Conservation (phyloP, 2,888 invertebrate species). For the Thumatha senex region DNA sequence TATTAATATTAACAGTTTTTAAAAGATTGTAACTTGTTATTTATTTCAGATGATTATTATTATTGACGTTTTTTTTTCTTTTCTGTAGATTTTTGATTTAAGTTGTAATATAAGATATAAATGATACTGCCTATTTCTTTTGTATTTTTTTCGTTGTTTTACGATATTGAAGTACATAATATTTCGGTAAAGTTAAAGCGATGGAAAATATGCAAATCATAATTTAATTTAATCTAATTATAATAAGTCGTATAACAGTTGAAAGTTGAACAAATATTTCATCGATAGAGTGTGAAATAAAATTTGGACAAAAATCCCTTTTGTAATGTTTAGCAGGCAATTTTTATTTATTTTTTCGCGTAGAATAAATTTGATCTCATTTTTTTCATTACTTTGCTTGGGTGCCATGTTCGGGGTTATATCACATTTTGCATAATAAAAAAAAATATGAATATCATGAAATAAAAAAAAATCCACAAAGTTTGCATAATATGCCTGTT, state of each 20-base stretch:
- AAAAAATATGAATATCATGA: conserved; percentile 34
- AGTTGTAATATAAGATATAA: conserved; percentile 78
- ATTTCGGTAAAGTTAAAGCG: conserved; percentile 30
- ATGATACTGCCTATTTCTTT: conserved; percentile 77
- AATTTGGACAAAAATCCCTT: conserved; percentile 58
- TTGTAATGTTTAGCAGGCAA: conserved; percentile 67
- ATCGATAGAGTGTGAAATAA: conserved; percentile 41
- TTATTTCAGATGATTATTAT: conserved; percentile 83
- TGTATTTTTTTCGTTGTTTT: conserved; percentile 57
- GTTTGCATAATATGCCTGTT: conserved; percentile 68
- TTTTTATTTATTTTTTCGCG: conserved; percentile 49
- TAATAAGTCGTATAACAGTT: conserved; percentile 56
- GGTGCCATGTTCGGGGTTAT: conserved; percentile 66
- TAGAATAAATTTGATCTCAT: conserved; percentile 75
- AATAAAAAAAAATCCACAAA: conserved; percentile 1
- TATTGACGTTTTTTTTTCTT: conserved; percentile 72
- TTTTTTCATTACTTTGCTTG: conserved; percentile 64
- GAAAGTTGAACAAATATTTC: conserved; percentile 65
- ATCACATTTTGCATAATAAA: conserved; percentile 66
- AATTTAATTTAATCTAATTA: conserved; percentile 21
- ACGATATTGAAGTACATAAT: conserved; percentile 37
- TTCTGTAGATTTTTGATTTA: conserved; percentile 71
- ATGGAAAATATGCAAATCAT: conserved; percentile 38
- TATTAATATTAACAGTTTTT: conserved; percentile 80
- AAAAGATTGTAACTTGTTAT: conserved; percentile 80